Evolutionary conservation across 2,888 invertebrate genomes (phyloP).

Genomic region (Cryptocephalus moraei): DNA sequence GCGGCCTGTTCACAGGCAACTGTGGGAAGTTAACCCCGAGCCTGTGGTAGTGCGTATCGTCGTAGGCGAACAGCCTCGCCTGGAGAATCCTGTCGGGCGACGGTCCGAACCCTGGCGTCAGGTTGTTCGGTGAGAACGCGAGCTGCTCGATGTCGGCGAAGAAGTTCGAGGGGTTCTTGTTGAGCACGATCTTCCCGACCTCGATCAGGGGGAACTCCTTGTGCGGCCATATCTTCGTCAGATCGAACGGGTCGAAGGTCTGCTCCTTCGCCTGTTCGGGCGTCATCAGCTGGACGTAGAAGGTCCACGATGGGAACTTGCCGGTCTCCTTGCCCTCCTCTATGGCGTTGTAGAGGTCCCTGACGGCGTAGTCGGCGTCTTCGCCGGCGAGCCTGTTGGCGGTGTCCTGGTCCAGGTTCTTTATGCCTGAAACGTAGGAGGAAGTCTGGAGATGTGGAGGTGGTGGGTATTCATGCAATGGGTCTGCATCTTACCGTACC

Average conservation of each 20-base stretch:
- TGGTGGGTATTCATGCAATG: too few species aligned
- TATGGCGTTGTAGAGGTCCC: conserved; percentile 83
- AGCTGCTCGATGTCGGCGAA: conserved; percentile 86
- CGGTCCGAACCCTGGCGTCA: conserved; percentile 83
- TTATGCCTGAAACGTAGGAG: conserved; percentile 40
- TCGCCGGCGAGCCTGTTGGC: conserved; percentile 56
- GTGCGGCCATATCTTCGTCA: conserved; percentile 67
- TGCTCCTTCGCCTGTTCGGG: conserved; percentile 67
- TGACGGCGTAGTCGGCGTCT: conserved; percentile 79
- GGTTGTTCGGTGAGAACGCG: conserved; percentile 77
- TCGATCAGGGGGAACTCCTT: conserved; percentile 71
- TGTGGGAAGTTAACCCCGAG: conserved; percentile 84
- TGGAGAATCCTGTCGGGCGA: conserved; percentile 87
- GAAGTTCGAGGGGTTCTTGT: conserved; percentile 81
- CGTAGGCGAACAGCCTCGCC: conserved; percentile 74
- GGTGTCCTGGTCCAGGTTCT: conserved; percentile 56
- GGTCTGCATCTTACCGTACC: too few species aligned
- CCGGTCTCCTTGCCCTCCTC: conserved; percentile 43
- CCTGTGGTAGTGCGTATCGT: conserved; percentile 80
- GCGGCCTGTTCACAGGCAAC: conserved; percentile 89
- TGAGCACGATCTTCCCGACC: conserved; percentile 72
- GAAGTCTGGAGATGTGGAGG: too few species aligned
- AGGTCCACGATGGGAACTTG: conserved; percentile 60
- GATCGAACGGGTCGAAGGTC: conserved; percentile 80
- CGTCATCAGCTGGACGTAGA: conserved; percentile 75